Evolutionary conservation across 92 coral and sea anemone species (phyloP).

Genomic region (Virgularia gustaviana): DNA sequence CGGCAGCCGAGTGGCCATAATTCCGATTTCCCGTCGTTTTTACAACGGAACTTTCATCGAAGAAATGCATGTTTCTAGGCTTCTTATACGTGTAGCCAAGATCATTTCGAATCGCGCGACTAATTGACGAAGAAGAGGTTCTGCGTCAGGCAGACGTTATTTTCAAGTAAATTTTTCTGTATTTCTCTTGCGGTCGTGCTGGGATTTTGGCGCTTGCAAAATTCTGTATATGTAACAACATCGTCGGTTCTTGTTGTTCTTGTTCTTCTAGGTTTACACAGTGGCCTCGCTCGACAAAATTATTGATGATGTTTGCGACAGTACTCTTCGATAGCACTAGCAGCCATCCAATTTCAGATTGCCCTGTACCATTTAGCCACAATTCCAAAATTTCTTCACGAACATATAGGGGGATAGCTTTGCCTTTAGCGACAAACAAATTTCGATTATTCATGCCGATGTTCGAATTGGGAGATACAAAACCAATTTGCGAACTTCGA

Average conservation of each 20-base stretch:
- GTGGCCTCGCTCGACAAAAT: constrained; percentile 42
- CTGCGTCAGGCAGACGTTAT: background rate
- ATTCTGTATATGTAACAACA: constrained; percentile 36
- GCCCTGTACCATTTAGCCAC: constrained; percentile 37
- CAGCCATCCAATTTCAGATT: constrained; percentile 40
- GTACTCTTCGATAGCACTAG: constrained; percentile 45
- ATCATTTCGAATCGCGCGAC: background rate
- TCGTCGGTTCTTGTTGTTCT: constrained; percentile 52
- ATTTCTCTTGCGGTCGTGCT: background rate
- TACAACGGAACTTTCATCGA: constrained; percentile 12
- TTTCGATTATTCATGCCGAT: no score
- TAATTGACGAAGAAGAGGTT: background rate
- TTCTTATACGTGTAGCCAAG: constrained; percentile 4
- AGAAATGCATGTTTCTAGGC: background rate
- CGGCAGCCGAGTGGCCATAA: constrained; percentile 1
- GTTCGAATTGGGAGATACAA: no score
- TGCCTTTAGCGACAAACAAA: no score
- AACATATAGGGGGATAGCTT: no score
- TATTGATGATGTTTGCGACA: constrained; percentile 44
- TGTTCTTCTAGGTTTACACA: constrained; percentile 19
- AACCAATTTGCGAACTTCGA: no score
- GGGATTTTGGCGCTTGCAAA: constrained; percentile 39
- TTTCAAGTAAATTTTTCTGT: background rate
- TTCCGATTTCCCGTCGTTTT: background rate
- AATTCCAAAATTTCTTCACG: constrained; percentile 33